phyloP scores from a whole-genome alignment of 2,797 vertebrate species.

The Anabas testudineus region DNA sequence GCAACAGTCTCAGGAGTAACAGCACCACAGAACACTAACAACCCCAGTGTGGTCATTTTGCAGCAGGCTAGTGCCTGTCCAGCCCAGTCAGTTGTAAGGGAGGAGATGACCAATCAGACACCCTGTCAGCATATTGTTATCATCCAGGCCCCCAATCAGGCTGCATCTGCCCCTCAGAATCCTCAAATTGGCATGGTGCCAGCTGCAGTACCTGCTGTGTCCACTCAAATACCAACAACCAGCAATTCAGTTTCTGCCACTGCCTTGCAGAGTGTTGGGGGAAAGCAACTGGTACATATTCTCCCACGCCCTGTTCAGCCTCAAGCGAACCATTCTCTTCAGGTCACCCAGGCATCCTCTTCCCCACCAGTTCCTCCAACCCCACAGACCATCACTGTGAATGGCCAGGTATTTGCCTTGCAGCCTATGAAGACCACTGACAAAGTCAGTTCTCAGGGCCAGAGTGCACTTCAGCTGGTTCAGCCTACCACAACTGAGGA shows the following conservation, averaged over 20 bases:
- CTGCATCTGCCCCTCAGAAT: constrained; percentile 86
- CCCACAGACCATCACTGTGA: constrained; percentile 96
- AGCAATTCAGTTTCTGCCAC: constrained; percentile 81
- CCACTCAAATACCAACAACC: constrained; percentile 81
- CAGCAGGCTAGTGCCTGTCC: constrained; percentile 91
- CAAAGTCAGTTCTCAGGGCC: constrained; percentile 85
- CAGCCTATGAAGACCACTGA: constrained; percentile 93
- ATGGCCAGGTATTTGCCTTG: constrained; percentile 96
- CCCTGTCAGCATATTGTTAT: constrained; percentile 98
- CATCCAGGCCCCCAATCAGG: constrained; percentile 94
- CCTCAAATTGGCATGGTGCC: constrained; percentile 85
- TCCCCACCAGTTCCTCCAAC: constrained; percentile 82
- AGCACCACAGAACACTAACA: constrained; percentile 87
- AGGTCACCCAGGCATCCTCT: constrained; percentile 81
- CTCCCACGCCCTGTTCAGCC: constrained; percentile 89
- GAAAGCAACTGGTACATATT: constrained; percentile 97
- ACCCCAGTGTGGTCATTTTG: constrained; percentile 94
- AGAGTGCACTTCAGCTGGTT: constrained; percentile 92
- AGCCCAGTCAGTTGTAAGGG: constrained; percentile 87
- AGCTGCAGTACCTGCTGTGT: constrained; percentile 81
- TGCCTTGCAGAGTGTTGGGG: constrained; percentile 89
- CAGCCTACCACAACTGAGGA: constrained; percentile 95
- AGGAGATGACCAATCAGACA: constrained; percentile 89
- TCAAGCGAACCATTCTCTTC: constrained; percentile 77
- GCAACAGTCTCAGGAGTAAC: constrained; percentile 81